These are phyloP conservation scores for Arctocebus calabarensis DNA, from an alignment of 2,797 vertebrate species.

Conservation along the genomic window DNA sequence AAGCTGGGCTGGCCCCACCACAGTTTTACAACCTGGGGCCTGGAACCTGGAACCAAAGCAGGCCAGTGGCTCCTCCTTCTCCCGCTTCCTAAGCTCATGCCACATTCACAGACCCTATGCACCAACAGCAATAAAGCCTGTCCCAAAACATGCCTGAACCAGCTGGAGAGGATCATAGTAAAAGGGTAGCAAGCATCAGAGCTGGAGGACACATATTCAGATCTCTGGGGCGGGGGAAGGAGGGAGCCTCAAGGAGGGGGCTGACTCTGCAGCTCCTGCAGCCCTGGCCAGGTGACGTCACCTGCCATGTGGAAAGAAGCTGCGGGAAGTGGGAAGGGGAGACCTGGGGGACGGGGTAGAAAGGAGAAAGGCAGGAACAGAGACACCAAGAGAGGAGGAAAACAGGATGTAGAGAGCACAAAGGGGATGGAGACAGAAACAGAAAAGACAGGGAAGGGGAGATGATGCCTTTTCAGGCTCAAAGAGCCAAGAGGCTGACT, in stretches of 20 bases:
- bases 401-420: not conserved
- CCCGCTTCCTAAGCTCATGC: not conserved
- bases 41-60: not conserved
- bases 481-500: not conserved
- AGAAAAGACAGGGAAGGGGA: not conserved
- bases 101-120: not conserved
- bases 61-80: no score
- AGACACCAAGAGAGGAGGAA: not conserved
- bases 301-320: not conserved
- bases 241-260: not conserved
- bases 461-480: not conserved
- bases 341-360: no score
- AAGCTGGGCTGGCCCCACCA: not conserved
- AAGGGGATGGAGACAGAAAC: no score
- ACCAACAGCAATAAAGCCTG: not conserved
- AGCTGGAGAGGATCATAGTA: not conserved
- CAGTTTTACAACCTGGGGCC: not conserved
- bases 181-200: rapidly evolving
- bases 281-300: not conserved
- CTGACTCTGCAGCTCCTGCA: not conserved
- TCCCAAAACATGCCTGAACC: not conserved
- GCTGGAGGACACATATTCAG: not conserved
- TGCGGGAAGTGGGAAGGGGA: no score
- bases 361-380: not conserved
- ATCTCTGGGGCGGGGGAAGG: not conserved